Percentiles rank a stretch among this genome's conserved stretches.
These are phyloP conservation scores for Dasysyrphus albostriatus DNA, from an alignment of 2,888 invertebrate species.

Conservation along the genomic window DNA sequence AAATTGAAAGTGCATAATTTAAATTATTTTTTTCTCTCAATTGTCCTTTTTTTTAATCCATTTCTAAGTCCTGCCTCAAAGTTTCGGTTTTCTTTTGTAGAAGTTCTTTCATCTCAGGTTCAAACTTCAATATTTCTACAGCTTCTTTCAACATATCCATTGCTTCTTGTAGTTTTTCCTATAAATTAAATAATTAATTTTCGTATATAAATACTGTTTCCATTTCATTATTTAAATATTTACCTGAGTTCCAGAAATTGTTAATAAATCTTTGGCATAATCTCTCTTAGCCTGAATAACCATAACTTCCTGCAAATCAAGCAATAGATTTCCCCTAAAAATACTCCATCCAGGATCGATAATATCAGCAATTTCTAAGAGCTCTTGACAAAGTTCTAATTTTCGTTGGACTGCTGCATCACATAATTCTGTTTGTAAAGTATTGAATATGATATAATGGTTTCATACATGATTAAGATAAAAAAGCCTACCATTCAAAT, in stretches of 20 bases:
- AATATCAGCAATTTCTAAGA: slow-evolving; percentile 87
- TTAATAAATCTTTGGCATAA: slow-evolving; percentile 85
- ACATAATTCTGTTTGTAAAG: slow-evolving; percentile 84
- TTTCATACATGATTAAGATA: not conserved
- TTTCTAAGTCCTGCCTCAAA: slow-evolving; percentile 81
- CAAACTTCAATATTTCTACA: slow-evolving; percentile 86
- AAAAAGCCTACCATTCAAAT: slow-evolving; percentile 84
- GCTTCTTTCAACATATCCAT: slow-evolving; percentile 86
- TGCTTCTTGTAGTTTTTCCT: slow-evolving; percentile 86
- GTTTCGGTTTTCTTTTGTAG: slow-evolving; percentile 85
- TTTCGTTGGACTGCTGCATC: slow-evolving; percentile 86
- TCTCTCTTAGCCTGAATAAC: slow-evolving; percentile 86
- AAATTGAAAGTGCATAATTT: not conserved
- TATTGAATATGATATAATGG: slow-evolving; percentile 42
- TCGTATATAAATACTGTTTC: not conserved
- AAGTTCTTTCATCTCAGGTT: slow-evolving; percentile 86
- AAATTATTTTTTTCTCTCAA: not conserved
- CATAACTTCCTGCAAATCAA: slow-evolving; percentile 88
- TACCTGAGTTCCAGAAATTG: slow-evolving; percentile 86
- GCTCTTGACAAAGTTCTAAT: slow-evolving; percentile 87
- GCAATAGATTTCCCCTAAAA: slow-evolving; percentile 87
- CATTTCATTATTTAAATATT: not conserved
- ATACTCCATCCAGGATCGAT: slow-evolving; percentile 88
- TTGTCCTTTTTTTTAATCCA: slow-evolving; percentile 68
- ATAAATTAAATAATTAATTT: slow-evolving; percentile 69